These are phyloP conservation scores for Nothocercus nigrocapillus DNA, from an alignment of 2,113 vertebrate species.

Conservation along the genomic window DNA sequence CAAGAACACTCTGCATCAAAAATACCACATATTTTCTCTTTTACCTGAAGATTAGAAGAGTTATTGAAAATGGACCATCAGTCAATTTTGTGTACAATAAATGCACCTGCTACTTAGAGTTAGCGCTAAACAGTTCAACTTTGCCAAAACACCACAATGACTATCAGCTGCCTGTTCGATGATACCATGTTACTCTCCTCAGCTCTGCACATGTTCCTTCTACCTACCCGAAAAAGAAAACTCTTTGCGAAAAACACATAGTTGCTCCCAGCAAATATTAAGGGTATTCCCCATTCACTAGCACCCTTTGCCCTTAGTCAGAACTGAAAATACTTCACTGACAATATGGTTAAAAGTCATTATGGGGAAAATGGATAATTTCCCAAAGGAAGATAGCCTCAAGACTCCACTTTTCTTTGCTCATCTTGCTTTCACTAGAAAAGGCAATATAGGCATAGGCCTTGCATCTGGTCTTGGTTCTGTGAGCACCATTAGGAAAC, in stretches of 20 bases:
- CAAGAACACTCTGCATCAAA: neutral
- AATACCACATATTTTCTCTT: neutral
- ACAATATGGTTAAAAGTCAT: neutral
- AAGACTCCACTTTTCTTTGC: neutral
- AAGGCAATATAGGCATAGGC: neutral
- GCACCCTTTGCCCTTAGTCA: neutral
- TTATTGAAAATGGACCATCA: neutral
- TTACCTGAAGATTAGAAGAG: neutral
- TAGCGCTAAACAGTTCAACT: neutral
- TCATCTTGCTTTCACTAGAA: neutral
- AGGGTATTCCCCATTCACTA: neutral
- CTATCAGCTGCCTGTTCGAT: neutral
- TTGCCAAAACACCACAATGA: neutral
- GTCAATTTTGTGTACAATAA: neutral
- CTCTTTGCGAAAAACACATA: neutral
- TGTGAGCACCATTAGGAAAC: neutral
- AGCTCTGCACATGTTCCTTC: neutral
- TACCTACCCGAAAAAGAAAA: neutral
- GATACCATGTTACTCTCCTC: neutral
- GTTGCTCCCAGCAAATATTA: neutral
- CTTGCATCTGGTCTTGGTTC: neutral
- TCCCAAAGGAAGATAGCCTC: neutral
- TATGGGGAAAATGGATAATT: neutral
- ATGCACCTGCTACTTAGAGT: neutral
- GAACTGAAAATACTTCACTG: neutral